phyloP scores from a whole-genome alignment of 1,140 invertebrate species.

The Drosophila sturtevanti region DNA sequence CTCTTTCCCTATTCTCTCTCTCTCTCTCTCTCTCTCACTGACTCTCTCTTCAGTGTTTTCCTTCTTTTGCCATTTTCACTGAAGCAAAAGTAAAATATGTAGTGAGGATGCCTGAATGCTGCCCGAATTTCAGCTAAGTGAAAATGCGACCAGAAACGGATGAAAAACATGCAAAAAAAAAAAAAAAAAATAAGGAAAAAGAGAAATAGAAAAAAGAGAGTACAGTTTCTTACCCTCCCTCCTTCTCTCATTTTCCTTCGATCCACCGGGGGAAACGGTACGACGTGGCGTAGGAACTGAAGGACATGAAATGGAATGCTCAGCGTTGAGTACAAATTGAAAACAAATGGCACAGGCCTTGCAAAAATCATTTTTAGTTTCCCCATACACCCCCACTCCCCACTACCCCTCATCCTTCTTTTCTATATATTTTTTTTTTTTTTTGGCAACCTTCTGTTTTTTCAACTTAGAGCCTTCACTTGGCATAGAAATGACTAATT shows the following conservation, averaged over 20 bases:
- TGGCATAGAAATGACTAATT: background rate
- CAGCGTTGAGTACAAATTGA: constrained; percentile 69
- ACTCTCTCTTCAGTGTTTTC: background rate
- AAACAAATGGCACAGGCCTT: constrained; percentile 74
- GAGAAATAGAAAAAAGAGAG: background rate
- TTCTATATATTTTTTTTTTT: background rate
- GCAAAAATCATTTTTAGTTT: constrained; percentile 49
- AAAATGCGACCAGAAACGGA: constrained; percentile 67
- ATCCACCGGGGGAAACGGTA: background rate
- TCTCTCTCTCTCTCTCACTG: background rate
- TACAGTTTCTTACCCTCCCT: background rate
- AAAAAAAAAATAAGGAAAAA: background rate
- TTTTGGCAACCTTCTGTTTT: background rate
- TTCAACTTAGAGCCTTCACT: background rate
- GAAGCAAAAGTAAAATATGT: background rate
- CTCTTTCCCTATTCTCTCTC: background rate
- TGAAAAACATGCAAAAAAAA: constrained; percentile 37
- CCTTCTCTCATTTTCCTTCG: background rate
- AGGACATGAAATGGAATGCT: constrained; percentile 62
- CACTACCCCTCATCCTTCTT: background rate
- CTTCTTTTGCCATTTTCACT: constrained; percentile 46
- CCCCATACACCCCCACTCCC: too few relatives aligned
- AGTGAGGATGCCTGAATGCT: background rate
- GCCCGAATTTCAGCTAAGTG: constrained; percentile 58
- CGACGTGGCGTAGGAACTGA: constrained; percentile 28